Evolutionary conservation across 2,888 invertebrate genomes (phyloP).

Genomic region (Eupithecia tripunctaria): DNA sequence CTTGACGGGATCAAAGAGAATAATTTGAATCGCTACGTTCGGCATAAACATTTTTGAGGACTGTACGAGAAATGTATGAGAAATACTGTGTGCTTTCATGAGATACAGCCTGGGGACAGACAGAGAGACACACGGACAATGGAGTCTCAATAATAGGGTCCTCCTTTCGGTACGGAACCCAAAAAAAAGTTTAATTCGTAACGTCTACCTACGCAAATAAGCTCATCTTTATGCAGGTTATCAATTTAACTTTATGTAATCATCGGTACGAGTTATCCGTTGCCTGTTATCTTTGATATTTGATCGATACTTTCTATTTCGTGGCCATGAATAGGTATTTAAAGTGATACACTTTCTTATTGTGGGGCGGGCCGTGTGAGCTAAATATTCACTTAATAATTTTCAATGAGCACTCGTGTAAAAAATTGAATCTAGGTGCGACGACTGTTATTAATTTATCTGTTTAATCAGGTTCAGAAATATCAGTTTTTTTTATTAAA

Average conservation of each 20-base stretch:
- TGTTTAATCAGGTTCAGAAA: too few relatives aligned
- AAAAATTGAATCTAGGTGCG: not conserved
- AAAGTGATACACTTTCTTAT: constrained; percentile 45
- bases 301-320: constrained; percentile 41
- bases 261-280: not conserved
- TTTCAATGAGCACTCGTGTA: not conserved
- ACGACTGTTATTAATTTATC: not conserved
- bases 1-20: not conserved
- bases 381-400: constrained; percentile 3
- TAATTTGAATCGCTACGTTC: not conserved
- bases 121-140: too few relatives aligned
- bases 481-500: too few relatives aligned
- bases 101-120: too few relatives aligned
- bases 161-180: too few relatives aligned
- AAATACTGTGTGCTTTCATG: too few relatives aligned
- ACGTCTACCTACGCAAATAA: not conserved
- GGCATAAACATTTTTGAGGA: not conserved
- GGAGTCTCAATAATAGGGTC: too few relatives aligned
- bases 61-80: too few relatives aligned
- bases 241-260: constrained; percentile 7
- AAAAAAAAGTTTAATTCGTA: not conserved
- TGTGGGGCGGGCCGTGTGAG: constrained; percentile 19
- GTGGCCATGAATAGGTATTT: constrained; percentile 34
- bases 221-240: not conserved
- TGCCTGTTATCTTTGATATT: constrained; percentile 15